Conservation (phyloP, 2,797 vertebrate genomes). For the Neosalanx taihuensis region DNA sequence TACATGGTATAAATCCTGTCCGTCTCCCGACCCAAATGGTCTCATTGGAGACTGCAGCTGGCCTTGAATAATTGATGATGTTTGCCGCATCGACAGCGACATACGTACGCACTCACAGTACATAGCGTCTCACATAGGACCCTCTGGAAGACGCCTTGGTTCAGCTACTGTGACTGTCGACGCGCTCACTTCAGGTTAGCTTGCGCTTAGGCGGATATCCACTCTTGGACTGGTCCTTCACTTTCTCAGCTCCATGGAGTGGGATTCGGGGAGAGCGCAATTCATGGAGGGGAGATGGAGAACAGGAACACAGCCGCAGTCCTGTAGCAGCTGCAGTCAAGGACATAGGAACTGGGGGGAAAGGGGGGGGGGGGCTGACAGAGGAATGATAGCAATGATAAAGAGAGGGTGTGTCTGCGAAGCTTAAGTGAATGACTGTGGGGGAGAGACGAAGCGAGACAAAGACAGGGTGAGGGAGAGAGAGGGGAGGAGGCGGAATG, state of each 20-base stretch:
- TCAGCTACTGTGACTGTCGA: too few species aligned
- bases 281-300: not conserved
- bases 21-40: not conserved
- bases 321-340: not conserved
- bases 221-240: too few species aligned
- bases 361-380: not conserved
- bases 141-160: not conserved
- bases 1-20: not conserved
- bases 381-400: not conserved
- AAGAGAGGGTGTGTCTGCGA: not conserved
- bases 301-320: not conserved
- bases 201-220: too few species aligned
- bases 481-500: not conserved
- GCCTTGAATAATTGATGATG: conserved; percentile 3
- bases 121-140: not conserved
- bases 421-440: not conserved
- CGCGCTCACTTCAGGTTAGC: too few species aligned
- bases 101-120: not conserved
- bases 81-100: conserved; percentile 3
- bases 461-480: not conserved
- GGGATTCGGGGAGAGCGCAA: not conserved
- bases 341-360: not conserved
- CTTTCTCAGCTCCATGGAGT: too few species aligned
- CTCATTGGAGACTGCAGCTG: not conserved
- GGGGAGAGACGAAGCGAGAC: not conserved